These are phyloP conservation scores for Peromyscus melanophrys DNA, from an alignment of 2,797 vertebrate genomes.

Conservation along the genomic window DNA sequence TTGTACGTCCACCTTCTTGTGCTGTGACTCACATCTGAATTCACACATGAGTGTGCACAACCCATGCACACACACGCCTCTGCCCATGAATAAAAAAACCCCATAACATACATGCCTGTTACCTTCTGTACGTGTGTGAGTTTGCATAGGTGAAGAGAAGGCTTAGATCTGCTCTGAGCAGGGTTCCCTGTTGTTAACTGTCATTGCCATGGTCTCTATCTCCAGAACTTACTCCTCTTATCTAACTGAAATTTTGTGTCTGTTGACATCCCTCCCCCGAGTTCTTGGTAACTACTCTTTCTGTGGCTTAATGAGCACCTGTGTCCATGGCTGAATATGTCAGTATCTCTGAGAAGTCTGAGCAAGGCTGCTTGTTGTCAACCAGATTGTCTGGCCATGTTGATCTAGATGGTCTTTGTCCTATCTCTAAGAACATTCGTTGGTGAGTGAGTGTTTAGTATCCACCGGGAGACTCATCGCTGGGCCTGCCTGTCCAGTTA, in stretches of 20 bases:
- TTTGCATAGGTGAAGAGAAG: neutral
- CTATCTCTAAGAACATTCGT: neutral
- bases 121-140: too few relatives aligned
- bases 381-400: neutral
- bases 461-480: neutral
- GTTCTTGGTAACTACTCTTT: neutral
- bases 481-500: neutral
- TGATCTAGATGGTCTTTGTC: neutral
- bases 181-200: neutral
- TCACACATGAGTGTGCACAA: neutral
- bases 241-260: neutral
- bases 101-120: neutral
- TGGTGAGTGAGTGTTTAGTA: neutral
- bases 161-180: neutral
- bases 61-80: neutral
- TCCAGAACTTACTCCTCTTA: neutral
- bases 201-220: neutral
- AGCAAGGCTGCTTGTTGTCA: neutral
- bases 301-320: neutral
- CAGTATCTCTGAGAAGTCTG: neutral
- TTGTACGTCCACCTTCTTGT: neutral
- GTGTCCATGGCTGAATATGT: neutral
- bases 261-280: neutral
- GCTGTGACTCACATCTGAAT: neutral
- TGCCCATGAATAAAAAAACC: neutral